phyloP scores from a whole-genome alignment of 1,140 invertebrate genomes.

The Sarcophaga bullata region DNA sequence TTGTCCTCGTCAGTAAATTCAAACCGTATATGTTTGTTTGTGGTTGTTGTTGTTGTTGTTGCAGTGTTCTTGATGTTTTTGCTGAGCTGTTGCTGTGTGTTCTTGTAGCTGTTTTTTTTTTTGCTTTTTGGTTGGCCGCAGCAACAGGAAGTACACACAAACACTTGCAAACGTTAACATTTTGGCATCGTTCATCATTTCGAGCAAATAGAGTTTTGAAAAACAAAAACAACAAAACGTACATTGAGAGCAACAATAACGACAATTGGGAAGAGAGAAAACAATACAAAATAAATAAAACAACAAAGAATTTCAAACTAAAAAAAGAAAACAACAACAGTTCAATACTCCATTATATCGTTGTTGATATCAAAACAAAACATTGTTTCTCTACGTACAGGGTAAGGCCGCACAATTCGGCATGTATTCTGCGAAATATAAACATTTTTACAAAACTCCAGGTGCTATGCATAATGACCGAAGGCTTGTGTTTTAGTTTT shows the following conservation, averaged over 20 bases:
- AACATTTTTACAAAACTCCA: too few relatives aligned
- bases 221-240: neutral
- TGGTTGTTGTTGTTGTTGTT: too few relatives aligned
- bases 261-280: neutral
- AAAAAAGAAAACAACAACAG: neutral
- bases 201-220: neutral
- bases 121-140: neutral
- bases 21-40: too few relatives aligned
- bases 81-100: neutral
- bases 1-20: too few relatives aligned
- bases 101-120: neutral
- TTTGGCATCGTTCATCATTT: slow-evolving; percentile 20
- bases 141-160: slow-evolving; percentile 18
- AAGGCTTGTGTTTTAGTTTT: too few relatives aligned
- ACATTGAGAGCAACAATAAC: neutral
- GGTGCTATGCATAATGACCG: too few relatives aligned
- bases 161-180: slow-evolving; percentile 24
- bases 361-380: too few relatives aligned
- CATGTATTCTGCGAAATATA: too few relatives aligned
- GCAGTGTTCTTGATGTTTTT: neutral
- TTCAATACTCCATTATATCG: neutral
- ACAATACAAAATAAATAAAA: neutral
- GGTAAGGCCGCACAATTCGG: too few relatives aligned
- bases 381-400: too few relatives aligned
- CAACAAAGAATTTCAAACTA: neutral